phyloP scores from a whole-genome alignment of 2,113 vertebrate genomes.

The Antennarius striatus region DNA sequence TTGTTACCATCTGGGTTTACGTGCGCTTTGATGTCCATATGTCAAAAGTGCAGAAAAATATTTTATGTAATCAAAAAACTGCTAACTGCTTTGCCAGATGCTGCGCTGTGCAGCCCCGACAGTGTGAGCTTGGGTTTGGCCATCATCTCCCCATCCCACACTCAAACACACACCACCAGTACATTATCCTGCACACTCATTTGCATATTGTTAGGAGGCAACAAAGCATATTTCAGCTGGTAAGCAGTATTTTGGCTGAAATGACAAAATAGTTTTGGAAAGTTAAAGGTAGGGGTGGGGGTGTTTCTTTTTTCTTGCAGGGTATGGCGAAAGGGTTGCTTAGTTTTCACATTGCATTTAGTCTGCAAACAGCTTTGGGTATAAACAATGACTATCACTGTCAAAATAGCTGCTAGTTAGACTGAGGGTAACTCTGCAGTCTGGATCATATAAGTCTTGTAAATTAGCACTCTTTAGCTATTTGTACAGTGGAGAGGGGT shows the following conservation, averaged over 20 bases:
- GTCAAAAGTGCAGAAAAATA: too few relatives aligned
- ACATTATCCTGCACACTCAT: background rate
- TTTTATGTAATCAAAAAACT: too few relatives aligned
- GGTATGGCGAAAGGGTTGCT: background rate
- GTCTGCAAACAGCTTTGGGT: constrained; percentile 19
- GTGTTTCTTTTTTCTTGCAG: background rate
- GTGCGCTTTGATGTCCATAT: background rate
- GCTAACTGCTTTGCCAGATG: background rate
- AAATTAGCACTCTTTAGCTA: constrained; percentile 24
- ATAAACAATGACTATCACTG: constrained; percentile 8
- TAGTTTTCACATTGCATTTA: constrained; percentile 18
- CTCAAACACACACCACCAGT: background rate
- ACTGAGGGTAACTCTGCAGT: constrained; percentile 1
- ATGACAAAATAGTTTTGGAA: constrained; percentile 14
- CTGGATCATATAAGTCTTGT: constrained; percentile 5
- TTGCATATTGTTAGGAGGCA: constrained; percentile 17
- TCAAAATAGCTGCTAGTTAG: constrained; percentile 34
- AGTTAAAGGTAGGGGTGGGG: background rate
- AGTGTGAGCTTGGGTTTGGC: background rate
- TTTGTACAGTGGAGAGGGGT: constrained; percentile 1
- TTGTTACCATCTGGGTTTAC: background rate
- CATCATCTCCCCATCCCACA: background rate
- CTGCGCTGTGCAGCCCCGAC: background rate
- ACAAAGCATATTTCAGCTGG: background rate
- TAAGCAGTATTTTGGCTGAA: constrained; percentile 32